phyloP scores from a whole-genome alignment of 2,888 invertebrate species.

The Stramonita haemastoma region DNA sequence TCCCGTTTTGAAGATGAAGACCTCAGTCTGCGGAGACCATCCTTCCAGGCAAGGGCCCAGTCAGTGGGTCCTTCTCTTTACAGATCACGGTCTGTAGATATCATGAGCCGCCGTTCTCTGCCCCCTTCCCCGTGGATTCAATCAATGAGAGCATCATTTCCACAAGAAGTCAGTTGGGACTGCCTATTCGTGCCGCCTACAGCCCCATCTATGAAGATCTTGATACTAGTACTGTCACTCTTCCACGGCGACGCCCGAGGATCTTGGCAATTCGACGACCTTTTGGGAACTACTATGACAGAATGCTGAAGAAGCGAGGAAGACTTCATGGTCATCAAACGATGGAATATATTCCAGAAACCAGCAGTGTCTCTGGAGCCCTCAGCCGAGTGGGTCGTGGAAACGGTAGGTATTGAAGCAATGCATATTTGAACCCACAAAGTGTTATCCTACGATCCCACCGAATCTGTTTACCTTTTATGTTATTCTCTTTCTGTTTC shows the following conservation, averaged over 20 bases:
- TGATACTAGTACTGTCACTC: slow-evolving; percentile 24
- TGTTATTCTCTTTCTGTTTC: background rate
- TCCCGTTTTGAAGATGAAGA: background rate
- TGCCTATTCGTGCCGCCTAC: slow-evolving; percentile 4
- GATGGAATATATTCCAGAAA: slow-evolving; percentile 61
- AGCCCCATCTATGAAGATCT: slow-evolving; percentile 25
- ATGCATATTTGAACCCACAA: background rate
- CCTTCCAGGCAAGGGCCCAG: background rate
- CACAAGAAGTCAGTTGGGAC: background rate
- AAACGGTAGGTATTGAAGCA: slow-evolving; percentile 42
- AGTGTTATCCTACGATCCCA: slow-evolving; percentile 8
- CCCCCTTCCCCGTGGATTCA: background rate
- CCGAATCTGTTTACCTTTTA: background rate
- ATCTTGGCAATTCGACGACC: slow-evolving; percentile 52
- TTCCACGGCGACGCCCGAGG: slow-evolving; percentile 49
- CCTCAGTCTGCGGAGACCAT: background rate
- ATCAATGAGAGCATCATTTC: slow-evolving; percentile 12
- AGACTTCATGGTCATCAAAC: slow-evolving; percentile 53
- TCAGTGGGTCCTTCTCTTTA: slow-evolving; percentile 15
- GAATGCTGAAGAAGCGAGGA: slow-evolving; percentile 51
- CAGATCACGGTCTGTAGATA: background rate
- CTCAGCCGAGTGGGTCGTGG: slow-evolving; percentile 54
- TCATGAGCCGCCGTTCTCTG: background rate
- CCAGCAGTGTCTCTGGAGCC: slow-evolving; percentile 56
- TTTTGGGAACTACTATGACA: slow-evolving; percentile 59